Percentiles rank a stretch among this genome's conserved stretches.
Evolutionary conservation across 2,888 invertebrate species (phyloP).

Genomic region (Quadriops clusia): DNA sequence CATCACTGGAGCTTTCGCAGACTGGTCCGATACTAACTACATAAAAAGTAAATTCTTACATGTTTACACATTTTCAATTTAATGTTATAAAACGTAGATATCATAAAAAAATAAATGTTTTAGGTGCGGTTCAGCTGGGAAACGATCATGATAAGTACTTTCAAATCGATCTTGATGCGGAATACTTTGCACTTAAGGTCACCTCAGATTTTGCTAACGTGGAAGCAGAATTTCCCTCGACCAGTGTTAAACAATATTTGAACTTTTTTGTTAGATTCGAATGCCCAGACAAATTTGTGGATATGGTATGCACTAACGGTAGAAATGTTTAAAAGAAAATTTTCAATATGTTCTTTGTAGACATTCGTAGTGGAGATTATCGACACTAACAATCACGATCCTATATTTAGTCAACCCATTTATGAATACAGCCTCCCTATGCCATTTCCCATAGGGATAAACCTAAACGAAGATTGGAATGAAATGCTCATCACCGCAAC

Average conservation of each 20-base stretch:
- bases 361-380: conserved; percentile 30
- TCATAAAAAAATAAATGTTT: conserved; percentile 6
- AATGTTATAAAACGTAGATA: neutral
- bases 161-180: neutral
- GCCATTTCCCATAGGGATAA: conserved; percentile 29
- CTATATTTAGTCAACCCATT: conserved; percentile 31
- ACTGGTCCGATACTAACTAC: neutral
- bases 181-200: conserved; percentile 1
- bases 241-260: no score
- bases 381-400: conserved; percentile 42
- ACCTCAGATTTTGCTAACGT: conserved; percentile 4
- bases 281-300: no score
- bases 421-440: conserved; percentile 38
- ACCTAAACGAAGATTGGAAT: conserved; percentile 34
- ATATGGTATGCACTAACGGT: no score
- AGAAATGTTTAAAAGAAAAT: no score
- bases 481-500: conserved; percentile 36
- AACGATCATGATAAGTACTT: conserved; percentile 1
- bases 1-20: neutral
- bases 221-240: conserved; percentile 1
- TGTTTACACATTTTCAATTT: neutral
- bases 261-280: no score
- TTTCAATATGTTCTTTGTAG: conserved; percentile 32
- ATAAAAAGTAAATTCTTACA: neutral
- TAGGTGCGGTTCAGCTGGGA: neutral